phyloP scores from a whole-genome alignment of 2,888 invertebrate species.

The Onthophagus sagittarius region DNA sequence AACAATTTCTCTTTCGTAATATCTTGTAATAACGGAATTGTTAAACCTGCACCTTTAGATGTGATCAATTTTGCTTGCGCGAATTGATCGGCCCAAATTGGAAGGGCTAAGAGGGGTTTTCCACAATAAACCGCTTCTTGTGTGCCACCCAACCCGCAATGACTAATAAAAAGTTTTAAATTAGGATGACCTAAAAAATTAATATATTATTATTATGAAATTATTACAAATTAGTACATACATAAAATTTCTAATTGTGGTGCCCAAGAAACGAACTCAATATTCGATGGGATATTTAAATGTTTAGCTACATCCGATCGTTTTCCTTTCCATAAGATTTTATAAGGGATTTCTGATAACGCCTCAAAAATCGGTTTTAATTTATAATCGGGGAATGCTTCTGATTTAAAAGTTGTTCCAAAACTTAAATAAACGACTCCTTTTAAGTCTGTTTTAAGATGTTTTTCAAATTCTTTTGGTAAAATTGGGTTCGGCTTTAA shows the following conservation, averaged over 20 bases:
- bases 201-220: too few species aligned
- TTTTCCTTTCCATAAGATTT: conserved; percentile 56
- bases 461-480: conserved; percentile 44
- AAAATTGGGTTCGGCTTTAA: conserved; percentile 48
- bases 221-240: conserved; percentile 33
- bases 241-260: conserved; percentile 55
- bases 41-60: conserved; percentile 52
- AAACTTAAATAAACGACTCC: conserved; percentile 57
- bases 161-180: conserved; percentile 51
- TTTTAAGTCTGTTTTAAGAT: conserved; percentile 16
- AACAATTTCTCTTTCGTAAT: conserved; percentile 34
- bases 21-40: conserved; percentile 34
- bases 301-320: conserved; percentile 48
- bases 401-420: conserved; percentile 57
- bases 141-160: conserved; percentile 53
- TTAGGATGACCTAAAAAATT: conserved; percentile 44
- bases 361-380: conserved; percentile 50
- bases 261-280: conserved; percentile 54
- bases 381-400: conserved; percentile 53
- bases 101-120: conserved; percentile 46
- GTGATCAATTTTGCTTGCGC: conserved; percentile 54
- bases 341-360: conserved; percentile 52
- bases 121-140: conserved; percentile 50
- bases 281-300: conserved; percentile 42
- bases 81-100: conserved; percentile 46